Evolutionary conservation across 2,888 invertebrate genomes (phyloP).

Genomic region (Chaitophorus viminalis): DNA sequence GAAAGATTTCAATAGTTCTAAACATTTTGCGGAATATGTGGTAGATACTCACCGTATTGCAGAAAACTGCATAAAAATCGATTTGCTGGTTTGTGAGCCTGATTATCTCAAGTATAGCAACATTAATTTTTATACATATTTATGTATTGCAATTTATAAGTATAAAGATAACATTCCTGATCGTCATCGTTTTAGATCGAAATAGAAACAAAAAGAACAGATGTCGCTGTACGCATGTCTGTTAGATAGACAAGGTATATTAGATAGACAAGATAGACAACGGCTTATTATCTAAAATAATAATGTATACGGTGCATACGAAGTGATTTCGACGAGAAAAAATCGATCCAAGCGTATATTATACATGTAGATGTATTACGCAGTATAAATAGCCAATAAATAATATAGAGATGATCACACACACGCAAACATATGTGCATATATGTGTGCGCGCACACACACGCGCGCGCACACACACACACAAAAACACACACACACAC

Average conservation of each 20-base stretch:
- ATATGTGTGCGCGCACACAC: too few species aligned
- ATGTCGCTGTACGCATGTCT: conserved; percentile 18
- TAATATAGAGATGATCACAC: too few species aligned
- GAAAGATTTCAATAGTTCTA: too few species aligned
- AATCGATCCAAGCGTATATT: neutral
- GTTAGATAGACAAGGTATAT: neutral
- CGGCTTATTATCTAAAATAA: neutral
- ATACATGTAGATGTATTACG: neutral
- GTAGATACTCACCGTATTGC: too few species aligned
- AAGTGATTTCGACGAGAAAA: neutral
- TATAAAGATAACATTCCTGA: neutral
- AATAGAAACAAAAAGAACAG: conserved; percentile 55
- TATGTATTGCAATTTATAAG: too few species aligned
- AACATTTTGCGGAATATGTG: too few species aligned
- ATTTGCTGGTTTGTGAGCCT: too few species aligned
- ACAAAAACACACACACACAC: neutral
- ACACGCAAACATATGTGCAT: too few species aligned
- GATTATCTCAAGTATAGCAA: too few species aligned
- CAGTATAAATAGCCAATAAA: neutral
- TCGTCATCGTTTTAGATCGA: neutral
- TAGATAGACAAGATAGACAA: neutral
- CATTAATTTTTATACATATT: too few species aligned
- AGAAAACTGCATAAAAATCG: too few species aligned
- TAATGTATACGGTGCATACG: neutral
- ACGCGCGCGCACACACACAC: too few species aligned